These are phyloP conservation scores for Bombus difficillimus DNA, from an alignment of 1,140 invertebrate species.

Conservation along the genomic window DNA sequence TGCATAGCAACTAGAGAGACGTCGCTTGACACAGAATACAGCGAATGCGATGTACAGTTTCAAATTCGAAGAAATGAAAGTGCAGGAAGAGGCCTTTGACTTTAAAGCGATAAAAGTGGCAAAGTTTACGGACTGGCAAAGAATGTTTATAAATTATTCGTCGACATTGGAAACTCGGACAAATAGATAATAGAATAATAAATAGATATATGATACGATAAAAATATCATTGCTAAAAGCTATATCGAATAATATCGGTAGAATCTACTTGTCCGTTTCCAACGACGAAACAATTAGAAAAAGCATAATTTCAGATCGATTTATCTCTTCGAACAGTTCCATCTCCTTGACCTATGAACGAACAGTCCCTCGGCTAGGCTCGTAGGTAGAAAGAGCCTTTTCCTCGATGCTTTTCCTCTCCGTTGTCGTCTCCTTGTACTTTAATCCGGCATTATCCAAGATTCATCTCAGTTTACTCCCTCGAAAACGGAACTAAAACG, in stretches of 20 bases:
- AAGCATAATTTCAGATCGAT: neutral
- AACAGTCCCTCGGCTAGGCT: neutral
- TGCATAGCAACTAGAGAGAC: neutral
- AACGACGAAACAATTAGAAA: neutral
- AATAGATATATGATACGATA: no score
- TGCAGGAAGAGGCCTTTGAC: neutral
- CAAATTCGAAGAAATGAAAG: neutral
- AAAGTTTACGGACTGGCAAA: neutral
- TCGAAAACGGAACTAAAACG: neutral
- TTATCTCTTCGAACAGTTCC: neutral
- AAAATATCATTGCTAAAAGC: no score
- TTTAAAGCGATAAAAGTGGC: neutral
- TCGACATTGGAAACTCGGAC: no score
- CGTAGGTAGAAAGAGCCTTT: neutral
- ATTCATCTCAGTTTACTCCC: neutral
- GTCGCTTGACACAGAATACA: conserved; percentile 7
- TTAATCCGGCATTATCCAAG: conserved; percentile 12
- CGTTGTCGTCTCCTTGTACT: neutral
- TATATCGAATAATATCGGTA: neutral
- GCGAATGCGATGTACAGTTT: neutral
- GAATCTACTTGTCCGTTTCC: neutral
- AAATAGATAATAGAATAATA: no score
- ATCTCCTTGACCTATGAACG: conserved; percentile 11
- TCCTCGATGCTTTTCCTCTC: neutral
- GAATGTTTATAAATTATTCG: neutral